phyloP scores from a whole-genome alignment of 2,113 vertebrate genomes.

The Tenrec ecaudatus region DNA sequence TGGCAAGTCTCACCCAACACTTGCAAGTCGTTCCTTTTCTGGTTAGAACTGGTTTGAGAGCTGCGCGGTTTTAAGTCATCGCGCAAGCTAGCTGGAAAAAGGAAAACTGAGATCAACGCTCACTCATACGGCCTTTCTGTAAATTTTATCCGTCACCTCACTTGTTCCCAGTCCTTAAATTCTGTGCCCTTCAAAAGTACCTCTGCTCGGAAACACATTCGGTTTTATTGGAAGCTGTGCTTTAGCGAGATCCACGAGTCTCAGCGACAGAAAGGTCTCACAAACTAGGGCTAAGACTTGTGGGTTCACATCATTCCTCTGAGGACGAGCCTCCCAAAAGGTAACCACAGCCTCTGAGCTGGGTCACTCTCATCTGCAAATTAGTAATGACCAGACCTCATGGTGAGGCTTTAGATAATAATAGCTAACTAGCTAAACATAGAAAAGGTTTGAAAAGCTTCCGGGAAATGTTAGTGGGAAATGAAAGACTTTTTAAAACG shows the following conservation, averaged over 20 bases:
- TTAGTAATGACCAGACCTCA: neutral
- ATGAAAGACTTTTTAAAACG: conserved; percentile 13
- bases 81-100: neutral
- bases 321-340: neutral
- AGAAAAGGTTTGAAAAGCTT: neutral
- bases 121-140: neutral
- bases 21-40: neutral
- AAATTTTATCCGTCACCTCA: neutral
- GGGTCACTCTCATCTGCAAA: neutral
- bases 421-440: neutral
- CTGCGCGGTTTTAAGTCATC: neutral
- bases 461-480: neutral
- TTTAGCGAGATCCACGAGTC: neutral
- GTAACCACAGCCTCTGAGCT: neutral
- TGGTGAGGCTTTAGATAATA: neutral
- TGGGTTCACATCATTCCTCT: neutral
- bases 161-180: neutral
- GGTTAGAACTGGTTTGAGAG: neutral
- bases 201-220: neutral
- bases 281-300: neutral
- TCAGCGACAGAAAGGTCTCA: neutral
- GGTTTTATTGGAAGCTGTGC: neutral
- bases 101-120: neutral
- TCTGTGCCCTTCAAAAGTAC: neutral
- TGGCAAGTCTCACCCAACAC: neutral